phyloP scores from a whole-genome alignment of 2,113 vertebrate genomes.

The Ptyas mucosa region DNA sequence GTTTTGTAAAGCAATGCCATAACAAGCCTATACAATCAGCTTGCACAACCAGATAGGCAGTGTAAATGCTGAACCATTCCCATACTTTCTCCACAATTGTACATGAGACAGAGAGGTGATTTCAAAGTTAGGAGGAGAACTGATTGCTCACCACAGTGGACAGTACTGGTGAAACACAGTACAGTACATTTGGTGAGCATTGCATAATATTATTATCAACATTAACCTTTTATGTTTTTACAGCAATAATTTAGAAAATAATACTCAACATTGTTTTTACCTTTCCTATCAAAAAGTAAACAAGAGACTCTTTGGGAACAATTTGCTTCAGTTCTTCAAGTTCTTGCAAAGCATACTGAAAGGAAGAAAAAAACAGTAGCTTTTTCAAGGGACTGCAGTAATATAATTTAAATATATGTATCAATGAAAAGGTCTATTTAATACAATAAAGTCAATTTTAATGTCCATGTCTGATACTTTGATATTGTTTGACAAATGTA shows the following conservation, averaged over 20 bases:
- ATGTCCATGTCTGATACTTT: neutral
- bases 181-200: neutral
- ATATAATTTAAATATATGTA: neutral
- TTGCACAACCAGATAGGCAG: neutral
- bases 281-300: slow-evolving; percentile 99
- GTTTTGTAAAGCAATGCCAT: neutral
- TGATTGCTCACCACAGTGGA: neutral
- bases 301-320: slow-evolving; percentile 98
- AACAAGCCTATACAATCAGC: neutral
- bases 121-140: neutral
- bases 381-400: neutral
- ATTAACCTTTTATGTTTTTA: neutral
- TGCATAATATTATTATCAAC: neutral
- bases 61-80: neutral
- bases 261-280: slow-evolving; percentile 66
- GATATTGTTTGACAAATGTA: neutral
- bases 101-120: neutral
- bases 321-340: slow-evolving; percentile 98
- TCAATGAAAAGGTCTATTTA: neutral
- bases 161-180: neutral
- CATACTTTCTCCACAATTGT: neutral
- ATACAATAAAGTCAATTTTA: neutral
- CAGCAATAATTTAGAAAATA: slow-evolving; percentile 9
- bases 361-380: slow-evolving; percentile 25
- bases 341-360: slow-evolving; percentile 95